Conservation (phyloP, 2,888 invertebrate genomes). For the Tetanocera ferruginea region DNA sequence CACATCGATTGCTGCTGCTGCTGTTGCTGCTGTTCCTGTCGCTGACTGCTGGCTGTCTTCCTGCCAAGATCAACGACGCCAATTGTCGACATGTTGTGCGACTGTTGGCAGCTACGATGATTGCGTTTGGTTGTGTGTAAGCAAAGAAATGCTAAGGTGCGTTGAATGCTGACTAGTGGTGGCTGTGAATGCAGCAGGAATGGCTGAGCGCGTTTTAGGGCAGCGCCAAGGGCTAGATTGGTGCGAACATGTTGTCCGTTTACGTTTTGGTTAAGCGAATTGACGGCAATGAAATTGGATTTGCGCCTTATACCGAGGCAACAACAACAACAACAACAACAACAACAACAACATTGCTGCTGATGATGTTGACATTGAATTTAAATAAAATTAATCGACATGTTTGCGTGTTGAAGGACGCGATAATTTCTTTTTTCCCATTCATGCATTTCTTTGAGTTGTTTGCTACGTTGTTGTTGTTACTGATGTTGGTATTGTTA, state of each 20-base stretch:
- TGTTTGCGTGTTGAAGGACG: constrained; percentile 35
- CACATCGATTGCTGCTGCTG: not conserved
- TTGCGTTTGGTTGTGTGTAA: no score
- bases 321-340: not conserved
- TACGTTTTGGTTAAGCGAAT: constrained; percentile 17
- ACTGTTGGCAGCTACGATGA: not conserved
- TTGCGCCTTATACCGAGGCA: constrained; percentile 16
- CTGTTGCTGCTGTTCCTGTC: not conserved
- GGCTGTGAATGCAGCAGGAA: not conserved
- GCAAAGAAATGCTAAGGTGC: not conserved
- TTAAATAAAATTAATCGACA: constrained; percentile 35
- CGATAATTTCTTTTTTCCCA: constrained; percentile 10
- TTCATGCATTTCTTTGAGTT: not conserved
- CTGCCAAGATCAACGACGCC: constrained; percentile 27
- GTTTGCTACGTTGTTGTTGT: not conserved
- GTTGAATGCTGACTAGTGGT: not conserved
- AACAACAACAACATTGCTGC: not conserved
- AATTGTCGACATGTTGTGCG: constrained; percentile 14
- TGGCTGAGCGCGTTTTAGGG: not conserved
- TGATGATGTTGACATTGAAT: constrained; percentile 15
- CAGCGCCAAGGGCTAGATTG: constrained; percentile 5
- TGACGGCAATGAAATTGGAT: constrained; percentile 34
- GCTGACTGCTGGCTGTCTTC: constrained; percentile 6
- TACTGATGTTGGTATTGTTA: not conserved
- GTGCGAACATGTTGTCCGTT: constrained; percentile 37